phyloP scores from a whole-genome alignment of 2,797 vertebrate species.

The Psittacula echo region DNA sequence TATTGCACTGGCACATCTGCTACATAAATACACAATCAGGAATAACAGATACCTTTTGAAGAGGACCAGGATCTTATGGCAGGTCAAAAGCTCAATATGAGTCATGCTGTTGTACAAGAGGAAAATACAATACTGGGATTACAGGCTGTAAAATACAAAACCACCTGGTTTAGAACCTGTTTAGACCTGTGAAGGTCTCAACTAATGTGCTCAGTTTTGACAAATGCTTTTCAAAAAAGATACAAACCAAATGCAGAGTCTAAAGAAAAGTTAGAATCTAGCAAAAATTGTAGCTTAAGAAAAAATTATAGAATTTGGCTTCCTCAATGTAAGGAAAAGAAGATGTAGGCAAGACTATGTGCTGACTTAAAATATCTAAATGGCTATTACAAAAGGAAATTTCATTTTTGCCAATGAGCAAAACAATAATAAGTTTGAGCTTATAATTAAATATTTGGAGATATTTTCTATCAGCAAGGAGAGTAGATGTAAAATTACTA shows the following conservation, averaged over 20 bases:
- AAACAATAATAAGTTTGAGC: background rate
- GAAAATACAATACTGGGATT: background rate
- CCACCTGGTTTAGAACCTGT: background rate
- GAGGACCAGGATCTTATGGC: background rate
- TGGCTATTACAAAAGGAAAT: background rate
- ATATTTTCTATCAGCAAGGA: background rate
- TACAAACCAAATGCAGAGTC: background rate
- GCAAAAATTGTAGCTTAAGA: background rate
- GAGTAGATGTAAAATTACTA: background rate
- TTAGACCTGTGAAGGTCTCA: background rate
- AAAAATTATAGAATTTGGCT: background rate
- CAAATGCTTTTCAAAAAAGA: background rate
- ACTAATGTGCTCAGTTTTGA: background rate
- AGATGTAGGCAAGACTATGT: background rate
- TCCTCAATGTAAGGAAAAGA: background rate
- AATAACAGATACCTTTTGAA: background rate
- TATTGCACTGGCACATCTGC: background rate
- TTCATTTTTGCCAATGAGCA: background rate
- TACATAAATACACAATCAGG: background rate
- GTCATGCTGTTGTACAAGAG: background rate
- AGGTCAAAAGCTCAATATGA: background rate
- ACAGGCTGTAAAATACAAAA: background rate
- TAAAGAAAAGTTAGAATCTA: background rate
- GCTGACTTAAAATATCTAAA: background rate
- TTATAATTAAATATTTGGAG: background rate